These are phyloP conservation scores for Indicator indicator DNA, from an alignment of 2,113 vertebrate species.

Conservation along the genomic window DNA sequence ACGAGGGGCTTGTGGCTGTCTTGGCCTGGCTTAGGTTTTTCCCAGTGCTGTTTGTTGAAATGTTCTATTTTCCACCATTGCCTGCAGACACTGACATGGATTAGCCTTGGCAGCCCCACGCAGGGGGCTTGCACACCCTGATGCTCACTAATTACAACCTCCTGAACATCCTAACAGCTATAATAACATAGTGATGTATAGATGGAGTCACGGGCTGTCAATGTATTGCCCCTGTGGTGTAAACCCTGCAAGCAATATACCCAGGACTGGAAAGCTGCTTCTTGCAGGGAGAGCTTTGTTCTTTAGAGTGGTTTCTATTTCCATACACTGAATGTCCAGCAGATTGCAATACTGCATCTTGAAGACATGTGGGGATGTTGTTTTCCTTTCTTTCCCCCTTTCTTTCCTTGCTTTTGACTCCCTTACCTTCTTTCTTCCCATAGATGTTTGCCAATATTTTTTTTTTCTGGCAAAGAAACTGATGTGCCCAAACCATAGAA, in stretches of 20 bases:
- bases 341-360: not conserved
- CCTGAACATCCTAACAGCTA: slow-evolving; percentile 20
- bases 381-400: not conserved
- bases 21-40: slow-evolving; percentile 29
- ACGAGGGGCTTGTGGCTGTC: not conserved
- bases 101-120: slow-evolving; percentile 44
- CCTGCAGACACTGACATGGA: slow-evolving; percentile 43
- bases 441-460: not conserved
- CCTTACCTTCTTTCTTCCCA: not conserved
- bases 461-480: not conserved
- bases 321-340: not conserved
- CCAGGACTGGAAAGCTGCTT: slow-evolving; percentile 13
- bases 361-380: not conserved
- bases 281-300: not conserved
- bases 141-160: slow-evolving; percentile 63
- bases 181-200: slow-evolving; percentile 31
- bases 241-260: slow-evolving; percentile 17
- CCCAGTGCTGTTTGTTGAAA: slow-evolving; percentile 8
- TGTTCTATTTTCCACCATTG: slow-evolving; percentile 40
- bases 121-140: slow-evolving; percentile 30
- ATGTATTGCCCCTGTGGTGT: slow-evolving; percentile 25
- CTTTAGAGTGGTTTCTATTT: slow-evolving; percentile 17
- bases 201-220: not conserved
- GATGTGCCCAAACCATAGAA: not conserved
- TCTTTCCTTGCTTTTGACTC: not conserved